Base-by-base conservation (phyloP, 2,888 invertebrate genomes). In the Conus canariensis region DNA sequence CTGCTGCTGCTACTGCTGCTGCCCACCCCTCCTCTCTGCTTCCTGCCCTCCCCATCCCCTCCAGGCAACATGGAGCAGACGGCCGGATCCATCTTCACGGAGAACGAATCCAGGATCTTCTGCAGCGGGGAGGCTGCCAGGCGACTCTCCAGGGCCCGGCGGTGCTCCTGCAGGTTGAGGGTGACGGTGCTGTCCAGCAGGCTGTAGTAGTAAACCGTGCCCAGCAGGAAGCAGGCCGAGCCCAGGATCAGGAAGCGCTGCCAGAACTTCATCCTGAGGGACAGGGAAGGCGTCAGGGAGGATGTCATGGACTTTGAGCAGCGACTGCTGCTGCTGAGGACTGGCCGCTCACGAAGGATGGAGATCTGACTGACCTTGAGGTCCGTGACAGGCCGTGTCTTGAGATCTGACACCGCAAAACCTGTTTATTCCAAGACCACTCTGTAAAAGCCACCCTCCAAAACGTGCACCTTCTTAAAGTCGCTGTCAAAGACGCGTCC, bases 191-290 rank as follows among this genome's bases (percentile, higher is more conserved):
- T 25, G 70, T 89, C 89, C 45, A 89, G 56, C 10, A 89, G 89
- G 45, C 30, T 91, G 90, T 89, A 89, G 89, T 90, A 89, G 74
- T 91, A 90, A 14, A 92, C 89, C 74, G 94, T 92, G 60, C 94
- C 91, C 70, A 94, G 90, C 86, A 92, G 93, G 70, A 93, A 90
- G 56, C 94, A 91, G 45, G 93, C 91, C 22, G 93, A 92, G 82
- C 93, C 90, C 87, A 94, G 90, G 90, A 94, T 93, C 60, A 93
- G 91, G 70, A 94, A 91, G 22, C 94, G 94, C 89, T 94, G 94
- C 89, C 93, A 94, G 92, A 94, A 95, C 92, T 94, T 95, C 94
- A 95, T 95, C 93, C 93, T 93, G 93, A 92, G 82, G 60, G 88
- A 74, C 86, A 58, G 74, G 74, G 58, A 9, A 22, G 45, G n/a